These are phyloP conservation scores for Echinarachnius parma DNA, from an alignment of 53 echinoderm and acorn worm species.

Conservation along the genomic window DNA sequence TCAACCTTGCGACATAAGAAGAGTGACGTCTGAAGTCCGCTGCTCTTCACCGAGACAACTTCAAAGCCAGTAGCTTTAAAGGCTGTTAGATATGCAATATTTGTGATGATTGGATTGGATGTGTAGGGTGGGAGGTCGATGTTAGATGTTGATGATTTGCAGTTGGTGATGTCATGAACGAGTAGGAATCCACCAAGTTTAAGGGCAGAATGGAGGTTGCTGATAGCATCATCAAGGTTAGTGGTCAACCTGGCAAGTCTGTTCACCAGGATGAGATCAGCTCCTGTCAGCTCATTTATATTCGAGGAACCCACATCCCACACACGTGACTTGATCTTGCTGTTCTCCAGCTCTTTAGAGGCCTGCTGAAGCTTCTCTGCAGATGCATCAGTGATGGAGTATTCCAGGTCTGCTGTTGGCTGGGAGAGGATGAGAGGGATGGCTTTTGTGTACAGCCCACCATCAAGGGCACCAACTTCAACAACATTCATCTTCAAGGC, in stretches of 20 bases:
- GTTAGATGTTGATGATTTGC: conserved; percentile 1
- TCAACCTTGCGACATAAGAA: conserved; percentile 63
- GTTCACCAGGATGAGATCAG: conserved; percentile 54
- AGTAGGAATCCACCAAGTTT: conserved; percentile 61
- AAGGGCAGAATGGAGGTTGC: conserved; percentile 48
- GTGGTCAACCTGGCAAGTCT: conserved; percentile 44
- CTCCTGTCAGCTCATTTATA: conserved; percentile 48
- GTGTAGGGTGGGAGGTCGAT: conserved; percentile 31
- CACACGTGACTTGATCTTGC: conserved; percentile 48
- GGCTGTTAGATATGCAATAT: conserved; percentile 34
- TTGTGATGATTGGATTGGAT: not conserved
- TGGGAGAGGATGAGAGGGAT: conserved; percentile 65
- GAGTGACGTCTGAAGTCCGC: conserved; percentile 58
- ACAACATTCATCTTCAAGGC: conserved; percentile 59
- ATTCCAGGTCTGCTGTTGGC: conserved; percentile 60
- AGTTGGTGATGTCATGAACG: conserved; percentile 64
- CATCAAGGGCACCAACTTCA: conserved; percentile 56
- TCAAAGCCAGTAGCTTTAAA: conserved; percentile 57
- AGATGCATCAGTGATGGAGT: conserved; percentile 47
- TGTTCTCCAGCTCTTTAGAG: conserved; percentile 46
- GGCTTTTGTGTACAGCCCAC: conserved; percentile 52
- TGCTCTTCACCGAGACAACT: conserved; percentile 52
- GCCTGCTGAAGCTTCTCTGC: conserved; percentile 39
- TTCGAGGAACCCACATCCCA: conserved; percentile 52
- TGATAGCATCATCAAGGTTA: conserved; percentile 41